Evolutionary conservation across 2,797 vertebrate genomes (phyloP).

Genomic region (Xiphorhynchus erythropygius): DNA sequence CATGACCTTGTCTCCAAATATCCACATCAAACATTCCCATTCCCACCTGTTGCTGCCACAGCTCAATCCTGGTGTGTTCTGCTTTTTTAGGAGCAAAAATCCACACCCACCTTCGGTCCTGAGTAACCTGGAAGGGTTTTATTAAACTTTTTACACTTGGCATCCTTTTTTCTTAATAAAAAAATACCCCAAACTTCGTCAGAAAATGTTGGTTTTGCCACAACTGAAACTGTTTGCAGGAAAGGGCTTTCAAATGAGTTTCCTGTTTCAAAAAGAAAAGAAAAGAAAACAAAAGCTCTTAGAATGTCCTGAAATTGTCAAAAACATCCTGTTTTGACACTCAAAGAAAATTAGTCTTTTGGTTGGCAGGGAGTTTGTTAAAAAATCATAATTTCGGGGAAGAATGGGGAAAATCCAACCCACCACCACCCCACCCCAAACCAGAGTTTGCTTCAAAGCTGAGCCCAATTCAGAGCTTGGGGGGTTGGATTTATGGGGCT

Average conservation of each 20-base stretch:
- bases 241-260: slow-evolving; percentile 32
- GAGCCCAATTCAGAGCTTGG: background rate
- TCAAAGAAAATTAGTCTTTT: slow-evolving; percentile 28
- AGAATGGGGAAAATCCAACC: accelerated
- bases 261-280: slow-evolving; percentile 55
- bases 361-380: background rate
- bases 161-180: background rate
- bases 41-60: background rate
- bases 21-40: background rate
- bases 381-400: background rate
- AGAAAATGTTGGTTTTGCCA: background rate
- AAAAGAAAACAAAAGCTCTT: background rate
- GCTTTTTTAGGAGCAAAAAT: background rate
- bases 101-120: background rate
- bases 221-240: slow-evolving; percentile 25
- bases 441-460: background rate
- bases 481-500: background rate
- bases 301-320: slow-evolving; percentile 44
- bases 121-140: background rate
- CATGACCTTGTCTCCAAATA: background rate
- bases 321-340: slow-evolving; percentile 68
- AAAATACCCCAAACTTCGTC: background rate
- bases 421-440: background rate
- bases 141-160: background rate
- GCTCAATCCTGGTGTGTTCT: accelerated